Percentiles rank a stretch among this genome's conserved stretches.
Conservation (phyloP, 2,797 vertebrate species). For the Philypnodon macrostomus region DNA sequence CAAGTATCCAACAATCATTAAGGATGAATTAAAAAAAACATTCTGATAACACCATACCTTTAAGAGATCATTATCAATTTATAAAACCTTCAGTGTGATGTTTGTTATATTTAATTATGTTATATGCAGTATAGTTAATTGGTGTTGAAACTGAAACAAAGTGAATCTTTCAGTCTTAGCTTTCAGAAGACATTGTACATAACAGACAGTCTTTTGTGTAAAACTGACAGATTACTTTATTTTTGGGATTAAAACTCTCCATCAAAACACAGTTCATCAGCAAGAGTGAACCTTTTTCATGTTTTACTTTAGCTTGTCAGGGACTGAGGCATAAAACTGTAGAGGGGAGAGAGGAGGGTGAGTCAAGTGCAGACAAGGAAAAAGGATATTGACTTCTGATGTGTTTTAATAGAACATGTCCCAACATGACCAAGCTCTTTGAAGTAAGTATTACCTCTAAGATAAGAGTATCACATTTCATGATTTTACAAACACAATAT, state of each 20-base stretch:
- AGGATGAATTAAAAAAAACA: conserved; percentile 14
- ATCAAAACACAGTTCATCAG: too few species aligned
- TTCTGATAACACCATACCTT: neutral
- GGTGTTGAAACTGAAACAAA: too few species aligned
- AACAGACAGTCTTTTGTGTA: neutral
- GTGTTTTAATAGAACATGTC: conserved; percentile 45
- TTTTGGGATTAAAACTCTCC: too few species aligned
- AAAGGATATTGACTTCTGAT: conserved; percentile 43
- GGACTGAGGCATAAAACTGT: neutral
- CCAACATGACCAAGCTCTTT: conserved; percentile 23
- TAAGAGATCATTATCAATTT: neutral
- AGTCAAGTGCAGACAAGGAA: conserved; percentile 39
- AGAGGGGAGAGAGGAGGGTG: conserved; percentile 5
- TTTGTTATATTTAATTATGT: too few species aligned
- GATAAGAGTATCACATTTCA: too few species aligned
- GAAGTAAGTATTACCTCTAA: too few species aligned
- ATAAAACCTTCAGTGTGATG: neutral
- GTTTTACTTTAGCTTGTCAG: conserved; percentile 30
- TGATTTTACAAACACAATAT: too few species aligned
- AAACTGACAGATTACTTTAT: too few species aligned
- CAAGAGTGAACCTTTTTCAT: conserved; percentile 36
- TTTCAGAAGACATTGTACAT: too few species aligned
- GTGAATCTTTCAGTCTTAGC: too few species aligned
- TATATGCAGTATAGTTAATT: too few species aligned
- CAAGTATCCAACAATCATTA: conserved; percentile 12